Percentiles rank a stretch among this genome's conserved stretches.
Evolutionary conservation across 2,797 vertebrate species (phyloP).

Genomic region (Acrossocheilus wenchowensis): DNA sequence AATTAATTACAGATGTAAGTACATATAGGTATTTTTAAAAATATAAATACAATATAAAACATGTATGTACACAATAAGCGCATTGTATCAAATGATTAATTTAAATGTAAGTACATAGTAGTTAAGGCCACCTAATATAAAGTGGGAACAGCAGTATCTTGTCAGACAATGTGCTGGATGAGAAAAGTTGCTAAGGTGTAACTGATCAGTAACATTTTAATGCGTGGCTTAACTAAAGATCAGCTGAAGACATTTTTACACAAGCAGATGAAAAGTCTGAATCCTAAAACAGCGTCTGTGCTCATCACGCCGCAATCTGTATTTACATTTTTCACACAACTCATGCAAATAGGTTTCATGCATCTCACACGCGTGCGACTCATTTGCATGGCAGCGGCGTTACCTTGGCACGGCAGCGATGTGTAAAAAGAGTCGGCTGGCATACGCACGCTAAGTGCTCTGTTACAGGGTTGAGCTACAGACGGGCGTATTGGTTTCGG

Average conservation of each 20-base stretch:
- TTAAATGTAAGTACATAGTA: no score
- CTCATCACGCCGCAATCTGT: background rate
- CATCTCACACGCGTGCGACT: background rate
- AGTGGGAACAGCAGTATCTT: no score
- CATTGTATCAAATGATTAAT: no score
- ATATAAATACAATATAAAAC: no score
- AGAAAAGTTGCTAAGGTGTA: background rate
- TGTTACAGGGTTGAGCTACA: conserved; percentile 58
- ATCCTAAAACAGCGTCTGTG: background rate
- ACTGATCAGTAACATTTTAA: background rate
- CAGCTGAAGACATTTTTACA: background rate
- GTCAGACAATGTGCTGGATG: background rate
- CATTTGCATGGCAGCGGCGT: background rate
- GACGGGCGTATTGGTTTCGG: conserved; percentile 57
- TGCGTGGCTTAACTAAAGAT: background rate
- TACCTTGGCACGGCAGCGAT: background rate
- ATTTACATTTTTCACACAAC: background rate
- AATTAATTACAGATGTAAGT: no score
- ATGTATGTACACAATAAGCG: no score
- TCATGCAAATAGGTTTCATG: background rate
- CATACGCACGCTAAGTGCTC: conserved; percentile 47
- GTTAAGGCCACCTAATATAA: no score
- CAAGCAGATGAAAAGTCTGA: background rate
- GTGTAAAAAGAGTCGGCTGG: conserved; percentile 49
- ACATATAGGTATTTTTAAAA: no score